Evolutionary conservation across 1,140 invertebrate genomes (phyloP), one percentile per base, ranked within the genome.

Genomic region (Chironomus striatipennis): DNA sequence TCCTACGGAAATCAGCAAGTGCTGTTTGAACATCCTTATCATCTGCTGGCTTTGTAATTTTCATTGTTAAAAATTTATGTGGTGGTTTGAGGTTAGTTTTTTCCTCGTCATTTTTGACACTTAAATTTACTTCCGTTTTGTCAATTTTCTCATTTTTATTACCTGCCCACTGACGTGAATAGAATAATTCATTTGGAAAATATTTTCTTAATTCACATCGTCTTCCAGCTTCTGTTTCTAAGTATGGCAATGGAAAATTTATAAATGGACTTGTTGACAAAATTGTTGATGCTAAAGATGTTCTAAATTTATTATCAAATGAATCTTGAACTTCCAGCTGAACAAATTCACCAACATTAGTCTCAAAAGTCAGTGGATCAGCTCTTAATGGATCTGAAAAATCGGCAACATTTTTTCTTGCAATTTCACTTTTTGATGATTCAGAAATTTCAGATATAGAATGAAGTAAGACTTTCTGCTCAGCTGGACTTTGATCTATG

Each of bases 191-290:
- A 18, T 88, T 84, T 0, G 93, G 90, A 78, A 96, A 95, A 79
- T 90, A 96, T 20, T 84, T 84, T 9, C 94, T 84, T 1, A 97
- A 80, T 20, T 86, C 82, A 81, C 94, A 96, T 75, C 89, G 90
- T 24, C 89, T 86, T 0, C 95, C 95, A 2, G 83, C 83, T 79
- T 94, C 91, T 0, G 94, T 95, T 82, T 97, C 94, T 75, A 98
- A 81, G 83, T 92, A 98, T 0, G 97, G 97, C 65, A 96, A 85
- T 0, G 90, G 87, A 78, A 94, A 93, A 75, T 90, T 90, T 1
- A 96, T 84, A 83, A 91, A 94, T 0, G 96, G 95, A 0, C 95
- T 98, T 76, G 92, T 88, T 0, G 92, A 95, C 0, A 98, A 84
- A 75, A 92, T 83, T 0, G 89, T 89, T 42, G 90, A 90, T 75